Evolutionary conservation across 2,888 invertebrate genomes (phyloP), one percentile per base, ranked within the genome.

Genomic region (Pristionchus exspectatus): DNA sequence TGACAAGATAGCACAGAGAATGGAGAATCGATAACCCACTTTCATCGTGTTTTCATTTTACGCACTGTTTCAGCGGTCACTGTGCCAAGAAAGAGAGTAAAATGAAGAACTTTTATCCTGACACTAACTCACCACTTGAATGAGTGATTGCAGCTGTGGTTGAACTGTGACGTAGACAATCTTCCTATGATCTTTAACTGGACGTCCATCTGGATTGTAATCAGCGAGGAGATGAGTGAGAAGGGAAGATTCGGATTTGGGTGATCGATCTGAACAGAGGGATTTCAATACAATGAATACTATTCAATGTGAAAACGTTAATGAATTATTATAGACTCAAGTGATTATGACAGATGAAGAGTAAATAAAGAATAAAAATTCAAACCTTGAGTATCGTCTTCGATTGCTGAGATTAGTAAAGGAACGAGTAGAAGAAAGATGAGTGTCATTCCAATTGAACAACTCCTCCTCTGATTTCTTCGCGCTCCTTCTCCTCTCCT

Each of bases 81-180:
- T n/a, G n/a, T n/a, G n/a, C n/a, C n/a, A n/a, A n/a, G n/a, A n/a
- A n/a, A n/a, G n/a, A n/a, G n/a, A n/a, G n/a, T n/a, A n/a, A n/a
- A n/a, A n/a, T n/a, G n/a, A n/a, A n/a, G n/a, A n/a, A n/a, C n/a
- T n/a, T n/a, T n/a, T n/a, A n/a, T n/a, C n/a, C n/a, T n/a, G n/a
- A n/a, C 9, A n/a, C 9, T 21, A 50, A n/a, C 87, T n/a, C 1
- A 93, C 93, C 90, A 93, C 92, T 88, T 93, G 92, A 27, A 93
- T 91, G 83, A 93, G 90, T 87, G 91, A 92, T 84, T 93, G 92
- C 54, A 93, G 90, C 66, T 93, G 93, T 33, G 92, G 92, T 72
- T 93, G 92, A 7, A 92, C 91, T 56, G 92, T 92, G 84, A 93
- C 92, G 90, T 92, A 92, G 86, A 93, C 86, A 59, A 92, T 92